These are phyloP conservation scores for Labrus mixtus DNA, from an alignment of 2,113 vertebrate species.

Conservation along the genomic window DNA sequence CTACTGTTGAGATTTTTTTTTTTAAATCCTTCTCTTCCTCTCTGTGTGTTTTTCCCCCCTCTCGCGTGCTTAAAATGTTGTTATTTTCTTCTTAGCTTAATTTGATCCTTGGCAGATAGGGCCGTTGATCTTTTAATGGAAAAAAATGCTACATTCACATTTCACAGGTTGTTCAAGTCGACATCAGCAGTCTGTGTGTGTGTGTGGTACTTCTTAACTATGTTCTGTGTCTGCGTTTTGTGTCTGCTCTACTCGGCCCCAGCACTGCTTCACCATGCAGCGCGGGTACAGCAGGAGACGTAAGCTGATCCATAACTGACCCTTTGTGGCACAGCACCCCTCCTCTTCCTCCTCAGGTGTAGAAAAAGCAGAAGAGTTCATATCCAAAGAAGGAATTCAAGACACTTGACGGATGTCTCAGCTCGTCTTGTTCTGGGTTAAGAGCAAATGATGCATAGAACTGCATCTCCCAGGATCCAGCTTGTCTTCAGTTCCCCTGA, in stretches of 20 bases:
- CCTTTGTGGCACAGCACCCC: slow-evolving; percentile 53
- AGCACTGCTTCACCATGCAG: slow-evolving; percentile 40
- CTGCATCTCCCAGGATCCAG: slow-evolving; percentile 66
- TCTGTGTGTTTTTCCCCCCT: slow-evolving; percentile 63
- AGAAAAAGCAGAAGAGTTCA: slow-evolving; percentile 69
- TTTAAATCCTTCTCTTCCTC: slow-evolving; percentile 51
- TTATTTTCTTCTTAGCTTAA: slow-evolving; percentile 74
- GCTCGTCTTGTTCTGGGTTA: slow-evolving; percentile 45
- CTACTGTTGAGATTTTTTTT: slow-evolving; percentile 49
- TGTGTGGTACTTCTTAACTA: slow-evolving; percentile 67
- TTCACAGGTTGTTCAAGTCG: slow-evolving; percentile 89
- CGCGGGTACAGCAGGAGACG: slow-evolving; percentile 56
- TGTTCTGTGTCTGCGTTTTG: slow-evolving; percentile 36
- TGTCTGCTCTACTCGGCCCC: slow-evolving; percentile 43
- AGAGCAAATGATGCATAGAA: slow-evolving; percentile 72
- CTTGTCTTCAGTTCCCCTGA: slow-evolving; percentile 56
- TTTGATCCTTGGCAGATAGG: slow-evolving; percentile 77
- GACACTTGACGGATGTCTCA: slow-evolving; percentile 57
- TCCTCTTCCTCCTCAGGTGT: slow-evolving; percentile 55
- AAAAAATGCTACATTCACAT: slow-evolving; percentile 89
- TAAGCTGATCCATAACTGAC: slow-evolving; percentile 60
- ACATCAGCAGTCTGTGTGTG: slow-evolving; percentile 79
- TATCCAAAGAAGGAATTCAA: slow-evolving; percentile 62
- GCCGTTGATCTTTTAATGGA: slow-evolving; percentile 82
- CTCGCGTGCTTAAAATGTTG: slow-evolving; percentile 67